Evolutionary conservation across 1,140 invertebrate species (phyloP), one percentile per base, ranked within the genome.

Genomic region (Stenopsyche tienmushanensis): DNA sequence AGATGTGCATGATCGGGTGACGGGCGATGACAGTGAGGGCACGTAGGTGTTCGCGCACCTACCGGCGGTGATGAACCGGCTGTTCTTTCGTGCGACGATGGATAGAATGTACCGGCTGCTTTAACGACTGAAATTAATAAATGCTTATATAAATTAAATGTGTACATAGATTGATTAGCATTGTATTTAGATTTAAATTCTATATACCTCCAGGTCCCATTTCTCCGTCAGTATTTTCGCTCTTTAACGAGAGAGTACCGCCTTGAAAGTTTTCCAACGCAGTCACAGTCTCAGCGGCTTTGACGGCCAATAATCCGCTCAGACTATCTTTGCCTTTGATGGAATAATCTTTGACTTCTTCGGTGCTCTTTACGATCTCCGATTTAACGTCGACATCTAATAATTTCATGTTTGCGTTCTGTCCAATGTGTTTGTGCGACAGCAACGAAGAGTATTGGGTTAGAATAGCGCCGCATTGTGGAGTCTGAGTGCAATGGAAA

Each of bases 21-120:
- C 65, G 8, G 78, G 75, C 64, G 77, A 78, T 15, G 76, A 76
- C n/a, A 77, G 76, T 26, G 78, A 76, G 8, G 77, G 75, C 55
- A 79, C 74, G 59, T 78, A 78, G 55, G 77, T 78, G 62, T 77
- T 76, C 55, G 49, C 2, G 25, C 1, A 24, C 62, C 78, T 76
- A 70, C 76, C 76, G 68, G 75, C 10, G 69, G 83, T 13, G 69
- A 82, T 77, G 77, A 89, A 85, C 29, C 42, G 15, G 55, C 44
- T 15, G 60, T 34, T 54, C 65, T 58, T 42, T 70, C 69, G 78
- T 90, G 89, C 74, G 91, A 92, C 71, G 93, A 85, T 73, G 93
- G 93, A 82, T 92, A 96, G 84, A 92, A 96, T 78, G 92, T 96
- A 77, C 93, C 93, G 73, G 90, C 86, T 78, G 93, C 91, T 87